Base-by-base conservation (phyloP, 2,113 vertebrate species). In the Girardinichthys multiradiatus region DNA sequence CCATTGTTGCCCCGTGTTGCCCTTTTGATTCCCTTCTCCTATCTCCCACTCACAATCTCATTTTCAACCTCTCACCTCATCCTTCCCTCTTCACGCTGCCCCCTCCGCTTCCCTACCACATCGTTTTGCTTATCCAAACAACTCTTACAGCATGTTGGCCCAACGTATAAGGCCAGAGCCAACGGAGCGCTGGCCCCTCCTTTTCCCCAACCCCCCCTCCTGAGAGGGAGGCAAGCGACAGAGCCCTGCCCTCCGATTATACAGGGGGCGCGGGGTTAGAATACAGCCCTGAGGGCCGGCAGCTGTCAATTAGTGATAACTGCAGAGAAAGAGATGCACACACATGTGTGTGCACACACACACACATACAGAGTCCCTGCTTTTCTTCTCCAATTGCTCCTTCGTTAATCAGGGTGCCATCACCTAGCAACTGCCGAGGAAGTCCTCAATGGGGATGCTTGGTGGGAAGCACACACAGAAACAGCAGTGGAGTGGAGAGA, bases 281-380 rank as follows among this genome's bases (percentile, higher is more conserved):
- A 95, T 95, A 92, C 95, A 96, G 95, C 96, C 96, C 96, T 94
- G 89, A 95, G 96, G 96, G 96, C 95, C 95, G 96, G 95, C 96
- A 96, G 97, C 97, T 98, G 96, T 98, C 97, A 98, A 96, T 98
- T 97, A 98, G 95, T 94, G 96, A 96, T 95, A 97, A 95, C 95
- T 95, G 93, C 80, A 4, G 91, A 94, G 95, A 94, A 91, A 91
- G 91, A 91, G 60, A 86, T 51, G 79, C 76, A 85, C 79, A 73
- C 75, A 28, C 17, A 10, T 39, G 24, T 48, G 21, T 39, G 64
- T 28, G 42, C 17, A 10, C 80, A 31, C 74, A 64, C 68, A 42
- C 64, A 64, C 70, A 64, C 73, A 69, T 31, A n/a, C n/a, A 45
- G 72, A 24, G 27, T 30, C 80, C 57, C 74, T 59, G 33, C 78